Base-by-base conservation (phyloP, 2,888 invertebrate genomes). In the Zonitis immaculata region DNA sequence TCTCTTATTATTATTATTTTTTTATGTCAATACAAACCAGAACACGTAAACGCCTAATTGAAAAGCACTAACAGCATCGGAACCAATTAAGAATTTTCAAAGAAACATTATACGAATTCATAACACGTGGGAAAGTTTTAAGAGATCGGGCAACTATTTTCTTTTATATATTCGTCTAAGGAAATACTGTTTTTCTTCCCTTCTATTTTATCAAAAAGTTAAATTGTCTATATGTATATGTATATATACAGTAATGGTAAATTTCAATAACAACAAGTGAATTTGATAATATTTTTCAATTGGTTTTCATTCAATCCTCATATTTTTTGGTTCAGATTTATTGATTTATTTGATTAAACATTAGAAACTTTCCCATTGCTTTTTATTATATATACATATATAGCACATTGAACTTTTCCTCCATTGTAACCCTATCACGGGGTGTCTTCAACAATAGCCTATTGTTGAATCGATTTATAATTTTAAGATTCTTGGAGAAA, bases 91-190 rank as follows among this genome's bases (percentile, higher is more conserved):
- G 22, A 54, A 48, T 47, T 57, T 57, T 51, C 52, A 42, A 28
- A 54, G 53, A 52, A 57, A 57, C 57, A 57, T 52, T 52, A 26
- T 22, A 27, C 53, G 47, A 53, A 53, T 48, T 50, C 47, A 32
- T 48, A 51, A 48, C 51, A 54, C 54, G 57, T 57, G 54, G 51
- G 57, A 57, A 57, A 57, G 42, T 57, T 50, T 44, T 42, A 25
- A n/a, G n/a, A 45, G 22, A 44, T 16, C 7, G 7, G 12, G 14
- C 14, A n/a, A 8, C 14, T 14, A 12, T 30, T 27, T 30, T 30
- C n/a, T n/a, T n/a, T n/a, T n/a, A n/a, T n/a, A n/a, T n/a, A n/a
- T n/a, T n/a, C n/a, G n/a, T n/a, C n/a, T n/a, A n/a, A n/a, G n/a
- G n/a, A n/a, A n/a, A n/a, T n/a, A n/a, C n/a, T n/a, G n/a, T n/a